Percentiles rank a stretch among this genome's conserved stretches.
Evolutionary conservation across 1,140 invertebrate genomes (phyloP).

Genomic region (Macrocentrus cingulum): DNA sequence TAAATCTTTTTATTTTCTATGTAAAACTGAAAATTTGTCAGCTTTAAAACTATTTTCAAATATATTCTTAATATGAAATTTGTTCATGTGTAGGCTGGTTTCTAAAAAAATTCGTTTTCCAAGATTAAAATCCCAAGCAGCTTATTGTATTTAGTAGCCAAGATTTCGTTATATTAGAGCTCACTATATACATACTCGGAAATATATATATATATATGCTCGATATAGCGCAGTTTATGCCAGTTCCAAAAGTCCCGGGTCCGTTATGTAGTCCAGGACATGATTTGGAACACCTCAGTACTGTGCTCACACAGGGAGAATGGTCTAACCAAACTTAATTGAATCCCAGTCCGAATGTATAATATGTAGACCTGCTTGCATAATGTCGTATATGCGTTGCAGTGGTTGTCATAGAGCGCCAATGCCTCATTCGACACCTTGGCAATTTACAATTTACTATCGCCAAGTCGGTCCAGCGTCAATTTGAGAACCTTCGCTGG

Average conservation of each 20-base stretch:
- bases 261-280: conserved; percentile 7
- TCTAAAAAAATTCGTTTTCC: too few relatives aligned
- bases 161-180: too few relatives aligned
- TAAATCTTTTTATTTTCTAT: too few relatives aligned
- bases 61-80: too few relatives aligned
- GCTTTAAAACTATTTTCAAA: too few relatives aligned
- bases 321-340: conserved; percentile 60
- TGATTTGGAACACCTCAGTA: conserved; percentile 36
- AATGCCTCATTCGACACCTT: conserved; percentile 29
- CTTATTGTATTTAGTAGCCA: too few relatives aligned
- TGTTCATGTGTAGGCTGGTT: too few relatives aligned
- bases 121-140: too few relatives aligned
- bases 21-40: too few relatives aligned
- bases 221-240: conserved; percentile 5
- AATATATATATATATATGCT: not conserved
- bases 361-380: conserved; percentile 61
- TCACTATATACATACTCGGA: too few relatives aligned
- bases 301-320: conserved; percentile 24
- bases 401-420: conserved; percentile 43
- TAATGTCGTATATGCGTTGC: conserved; percentile 51
- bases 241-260: conserved; percentile 23
- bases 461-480: conserved; percentile 36
- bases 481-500: conserved; percentile 55
- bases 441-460: conserved; percentile 10
- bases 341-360: conserved; percentile 61